Evolutionary conservation across 2,797 vertebrate genomes (phyloP), one percentile per base, ranked within the genome.

Genomic region (Haliaeetus albicilla): DNA sequence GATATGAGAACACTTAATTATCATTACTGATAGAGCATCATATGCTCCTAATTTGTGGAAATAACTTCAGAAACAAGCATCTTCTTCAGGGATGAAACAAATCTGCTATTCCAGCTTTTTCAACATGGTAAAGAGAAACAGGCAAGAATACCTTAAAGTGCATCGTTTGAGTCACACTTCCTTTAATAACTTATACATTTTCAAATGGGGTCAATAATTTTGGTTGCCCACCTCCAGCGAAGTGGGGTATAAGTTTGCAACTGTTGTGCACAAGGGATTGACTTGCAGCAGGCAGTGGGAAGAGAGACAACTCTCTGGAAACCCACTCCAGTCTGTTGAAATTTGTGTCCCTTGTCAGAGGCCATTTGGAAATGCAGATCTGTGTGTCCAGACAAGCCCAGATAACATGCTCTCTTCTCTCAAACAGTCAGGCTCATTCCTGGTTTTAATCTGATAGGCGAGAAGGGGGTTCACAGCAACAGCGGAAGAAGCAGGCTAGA

Each of bases 121-220:
- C 46, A n/a, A 18, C n/a, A 10, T 5, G 39, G 31, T 7, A 10
- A 48, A 53, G 77, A 70, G 49, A 33, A 86, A 69, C 51, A 22
- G 2, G 6, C 60, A 74, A 43, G 59, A 70, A 51, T 4, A 35
- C 11, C 64, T 10, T 35, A 2, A 31, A 44, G 44, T 0, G 1
- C 44, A 18, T 33, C 0, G 0, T 15, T 57, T 17, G 59, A 83
- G 57, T 19, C 67, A n/a, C 28, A 1, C 8, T 44, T 19, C 73
- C 64, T 33, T 39, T 27, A n/a, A 35, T 30, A 30, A 10, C 17
- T 25, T 39, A 14, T 20, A 33, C 2, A 0, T 57, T 82, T 65
- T 30, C 63, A 39, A 11, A 4, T 0, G 3, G 24, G n/a, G 15
- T 56, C 6, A 6, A 16, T 11, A 15, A 49, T 41, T 91, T 30